phyloP scores from a whole-genome alignment of 2,888 invertebrate genomes.

The Sisyra terminalis region DNA sequence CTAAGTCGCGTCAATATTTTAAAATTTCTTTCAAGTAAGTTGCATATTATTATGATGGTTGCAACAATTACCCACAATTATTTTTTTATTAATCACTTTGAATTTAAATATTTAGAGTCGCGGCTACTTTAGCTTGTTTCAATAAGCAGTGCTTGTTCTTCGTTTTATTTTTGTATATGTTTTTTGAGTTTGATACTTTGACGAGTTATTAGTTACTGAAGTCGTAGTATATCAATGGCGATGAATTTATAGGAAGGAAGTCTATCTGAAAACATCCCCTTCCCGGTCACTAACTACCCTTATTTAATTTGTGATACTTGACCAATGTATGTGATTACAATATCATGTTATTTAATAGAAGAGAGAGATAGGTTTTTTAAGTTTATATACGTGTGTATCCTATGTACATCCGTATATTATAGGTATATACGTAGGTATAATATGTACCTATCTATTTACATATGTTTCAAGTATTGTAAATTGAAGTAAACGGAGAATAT shows the following conservation, averaged over 20 bases:
- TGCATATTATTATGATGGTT: too few species aligned
- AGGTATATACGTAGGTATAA: too few species aligned
- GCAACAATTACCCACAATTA: too few species aligned
- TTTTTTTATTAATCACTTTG: too few species aligned
- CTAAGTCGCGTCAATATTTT: too few species aligned
- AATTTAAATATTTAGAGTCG: too few species aligned
- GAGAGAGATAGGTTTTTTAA: background rate
- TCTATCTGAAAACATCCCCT: slow-evolving; percentile 12
- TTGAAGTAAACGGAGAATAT: too few species aligned
- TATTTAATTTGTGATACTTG: slow-evolving; percentile 9
- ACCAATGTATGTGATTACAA: slow-evolving; percentile 5
- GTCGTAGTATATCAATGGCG: background rate
- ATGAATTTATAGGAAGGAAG: slow-evolving; percentile 9
- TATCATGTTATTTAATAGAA: background rate
- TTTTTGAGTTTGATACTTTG: slow-evolving; percentile 1
- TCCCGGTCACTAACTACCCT: slow-evolving; percentile 10
- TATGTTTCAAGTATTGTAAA: too few species aligned
- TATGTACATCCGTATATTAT: background rate
- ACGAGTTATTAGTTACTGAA: slow-evolving; percentile 1
- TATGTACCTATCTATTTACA: too few species aligned
- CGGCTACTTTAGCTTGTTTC: background rate
- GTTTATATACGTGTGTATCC: background rate
- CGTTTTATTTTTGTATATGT: background rate
- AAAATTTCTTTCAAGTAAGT: too few species aligned
- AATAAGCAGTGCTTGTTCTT: background rate